Conservation (phyloP, 2,797 vertebrate genomes). For the Meda fulgida region DNA sequence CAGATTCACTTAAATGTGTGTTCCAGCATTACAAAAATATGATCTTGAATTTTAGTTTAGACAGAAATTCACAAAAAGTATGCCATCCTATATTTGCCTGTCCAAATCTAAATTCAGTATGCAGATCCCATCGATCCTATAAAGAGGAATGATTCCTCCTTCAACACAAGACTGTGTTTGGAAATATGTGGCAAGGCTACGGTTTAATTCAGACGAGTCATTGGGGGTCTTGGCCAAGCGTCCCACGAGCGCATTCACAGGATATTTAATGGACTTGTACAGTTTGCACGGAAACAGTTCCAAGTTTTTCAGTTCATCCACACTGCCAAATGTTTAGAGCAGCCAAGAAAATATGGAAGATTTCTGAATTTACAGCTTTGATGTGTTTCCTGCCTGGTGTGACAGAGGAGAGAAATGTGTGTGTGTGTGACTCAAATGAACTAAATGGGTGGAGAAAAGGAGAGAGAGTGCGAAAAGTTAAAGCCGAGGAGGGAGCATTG, state of each 20-base stretch:
- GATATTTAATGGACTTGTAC: conserved; percentile 48
- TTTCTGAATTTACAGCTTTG: conserved; percentile 51
- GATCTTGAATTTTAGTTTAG: neutral
- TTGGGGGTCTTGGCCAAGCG: conserved; percentile 13
- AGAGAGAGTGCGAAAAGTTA: conserved; percentile 33
- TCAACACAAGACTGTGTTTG: conserved; percentile 14
- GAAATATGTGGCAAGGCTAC: conserved; percentile 20
- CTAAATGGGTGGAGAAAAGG: conserved; percentile 37
- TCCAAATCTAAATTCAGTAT: neutral
- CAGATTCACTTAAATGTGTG: neutral
- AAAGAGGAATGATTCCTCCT: neutral
- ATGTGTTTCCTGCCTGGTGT: conserved; percentile 41
- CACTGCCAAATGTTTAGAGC: conserved; percentile 30
- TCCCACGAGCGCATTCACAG: conserved; percentile 44
- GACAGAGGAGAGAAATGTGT: conserved; percentile 34
- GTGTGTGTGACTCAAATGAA: conserved; percentile 20
- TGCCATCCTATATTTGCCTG: neutral
- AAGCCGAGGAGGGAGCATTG: conserved; percentile 1
- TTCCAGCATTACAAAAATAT: neutral
- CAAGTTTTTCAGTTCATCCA: conserved; percentile 31
- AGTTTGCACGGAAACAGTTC: conserved; percentile 45
- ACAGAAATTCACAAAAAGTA: neutral
- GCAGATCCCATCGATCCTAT: neutral
- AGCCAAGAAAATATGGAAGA: conserved; percentile 34
- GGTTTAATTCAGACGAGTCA: conserved; percentile 25